Base-by-base conservation (phyloP, 2,888 invertebrate species). In the Tetheella fluctuosa region DNA sequence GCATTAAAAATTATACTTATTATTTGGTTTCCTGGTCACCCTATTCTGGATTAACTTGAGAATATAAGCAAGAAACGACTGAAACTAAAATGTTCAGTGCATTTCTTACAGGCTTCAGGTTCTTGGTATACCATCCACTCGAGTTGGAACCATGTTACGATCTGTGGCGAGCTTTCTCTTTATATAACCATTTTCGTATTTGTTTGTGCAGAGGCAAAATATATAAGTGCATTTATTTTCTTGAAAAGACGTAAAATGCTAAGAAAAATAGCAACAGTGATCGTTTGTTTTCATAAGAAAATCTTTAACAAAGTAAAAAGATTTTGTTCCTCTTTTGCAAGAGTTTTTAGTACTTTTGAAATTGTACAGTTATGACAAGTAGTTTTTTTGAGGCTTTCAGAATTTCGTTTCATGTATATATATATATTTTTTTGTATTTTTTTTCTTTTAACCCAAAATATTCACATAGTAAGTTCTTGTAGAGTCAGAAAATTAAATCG, bases 11-110 rank as follows among this genome's bases (percentile, higher is more conserved):
- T 0, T 1, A 8, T 30, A 6, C 23, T 23, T 53, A 13, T 15
- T 53, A 15, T 25, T 25, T 23, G 1, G 8, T 53, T 13, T 34
- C 13, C 25, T 25, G 25, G 53, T 23, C 7, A 23, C 53, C 53
- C 28, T 39, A 5, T 7, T 23, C 53, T 25, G 28, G 53, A 53
- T 53, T 53, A 52, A 42, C 42, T 42, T 15, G 42, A 42, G 52
- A 13, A 25, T 25, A 13, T 59, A 17, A 55, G 23, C 15, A 30
- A 17, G 28, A 17, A 48, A 54, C 23, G 39, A 23, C 58, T 63
- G 59, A 60, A 59, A 61, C 66, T 64, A 56, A 60, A 64, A 69
- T 69, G 56, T 57, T 57, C 56, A 52, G 17, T 67, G 61, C 67
- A 73, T 57, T 63, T 59, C 53, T 23, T 61, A 55, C 64, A 62